These are phyloP conservation scores for Macrosteles quadrilineatus DNA, from an alignment of 1,140 invertebrate species.

Conservation along the genomic window DNA sequence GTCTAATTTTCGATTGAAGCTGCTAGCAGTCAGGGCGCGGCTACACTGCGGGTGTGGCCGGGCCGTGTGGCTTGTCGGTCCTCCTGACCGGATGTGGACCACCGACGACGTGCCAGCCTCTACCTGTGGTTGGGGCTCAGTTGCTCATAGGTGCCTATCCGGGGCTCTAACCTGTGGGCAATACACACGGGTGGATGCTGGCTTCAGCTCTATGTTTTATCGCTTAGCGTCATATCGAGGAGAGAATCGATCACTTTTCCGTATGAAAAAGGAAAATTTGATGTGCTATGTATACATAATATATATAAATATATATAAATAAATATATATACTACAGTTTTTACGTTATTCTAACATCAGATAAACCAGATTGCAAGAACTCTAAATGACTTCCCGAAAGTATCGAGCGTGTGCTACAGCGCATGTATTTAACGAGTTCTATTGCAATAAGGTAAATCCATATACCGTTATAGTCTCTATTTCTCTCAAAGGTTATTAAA, in stretches of 20 bases:
- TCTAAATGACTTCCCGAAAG: constrained; percentile 35
- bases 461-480: constrained; percentile 27
- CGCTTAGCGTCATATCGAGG: constrained; percentile 31
- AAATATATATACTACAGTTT: constrained; percentile 31
- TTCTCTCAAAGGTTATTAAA: constrained; percentile 24
- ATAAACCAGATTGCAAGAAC: constrained; percentile 32
- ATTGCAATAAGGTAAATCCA: constrained; percentile 23
- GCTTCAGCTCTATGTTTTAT: constrained; percentile 36
- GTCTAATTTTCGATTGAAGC: constrained; percentile 28
- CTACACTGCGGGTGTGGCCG: neutral
- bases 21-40: neutral
- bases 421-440: constrained; percentile 30
- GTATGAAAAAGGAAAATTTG: constrained; percentile 29
- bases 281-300: constrained; percentile 30
- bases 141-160: constrained; percentile 34
- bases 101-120: constrained; percentile 21
- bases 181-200: constrained; percentile 32
- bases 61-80: constrained; percentile 6
- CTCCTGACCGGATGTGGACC: constrained; percentile 31
- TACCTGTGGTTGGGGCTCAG: constrained; percentile 38
- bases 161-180: constrained; percentile 31
- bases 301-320: constrained; percentile 31
- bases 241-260: constrained; percentile 38
- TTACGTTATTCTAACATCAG: constrained; percentile 27
- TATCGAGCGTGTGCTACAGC: constrained; percentile 2